These are phyloP conservation scores for Lamellibrachia columna DNA, from an alignment of 2,888 invertebrate genomes.

Conservation along the genomic window DNA sequence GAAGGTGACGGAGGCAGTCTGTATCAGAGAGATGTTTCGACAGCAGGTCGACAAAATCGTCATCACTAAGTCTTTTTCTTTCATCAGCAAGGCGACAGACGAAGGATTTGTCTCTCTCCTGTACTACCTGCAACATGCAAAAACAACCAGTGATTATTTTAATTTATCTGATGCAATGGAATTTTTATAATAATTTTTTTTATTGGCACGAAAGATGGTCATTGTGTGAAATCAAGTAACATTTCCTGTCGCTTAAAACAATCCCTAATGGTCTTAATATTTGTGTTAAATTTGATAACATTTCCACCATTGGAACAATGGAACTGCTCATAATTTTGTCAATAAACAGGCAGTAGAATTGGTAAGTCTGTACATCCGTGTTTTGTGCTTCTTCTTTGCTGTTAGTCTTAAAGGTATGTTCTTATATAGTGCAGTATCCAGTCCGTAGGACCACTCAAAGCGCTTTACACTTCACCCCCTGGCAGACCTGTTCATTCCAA, in stretches of 20 bases:
- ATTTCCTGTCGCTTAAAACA: background rate
- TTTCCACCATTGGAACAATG: no score
- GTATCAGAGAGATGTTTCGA: background rate
- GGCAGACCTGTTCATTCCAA: no score
- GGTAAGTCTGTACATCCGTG: no score
- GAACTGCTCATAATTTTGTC: no score
- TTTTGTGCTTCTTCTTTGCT: no score
- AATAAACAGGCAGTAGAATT: no score
- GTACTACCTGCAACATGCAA: background rate
- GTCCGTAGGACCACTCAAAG: no score
- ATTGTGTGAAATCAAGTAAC: background rate
- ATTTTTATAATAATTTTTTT: background rate
- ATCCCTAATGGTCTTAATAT: background rate
- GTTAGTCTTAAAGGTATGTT: no score
- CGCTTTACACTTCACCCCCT: no score
- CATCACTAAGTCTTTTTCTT: constrained; percentile 3
- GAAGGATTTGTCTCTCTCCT: background rate
- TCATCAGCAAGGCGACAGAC: background rate
- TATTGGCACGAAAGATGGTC: background rate
- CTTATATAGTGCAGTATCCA: no score
- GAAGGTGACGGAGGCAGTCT: background rate
- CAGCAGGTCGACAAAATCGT: background rate
- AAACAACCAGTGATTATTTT: background rate
- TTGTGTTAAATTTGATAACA: background rate
- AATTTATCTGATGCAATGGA: background rate